Evolutionary conservation across 2,797 vertebrate species (phyloP).

Genomic region (Lates japonicus): DNA sequence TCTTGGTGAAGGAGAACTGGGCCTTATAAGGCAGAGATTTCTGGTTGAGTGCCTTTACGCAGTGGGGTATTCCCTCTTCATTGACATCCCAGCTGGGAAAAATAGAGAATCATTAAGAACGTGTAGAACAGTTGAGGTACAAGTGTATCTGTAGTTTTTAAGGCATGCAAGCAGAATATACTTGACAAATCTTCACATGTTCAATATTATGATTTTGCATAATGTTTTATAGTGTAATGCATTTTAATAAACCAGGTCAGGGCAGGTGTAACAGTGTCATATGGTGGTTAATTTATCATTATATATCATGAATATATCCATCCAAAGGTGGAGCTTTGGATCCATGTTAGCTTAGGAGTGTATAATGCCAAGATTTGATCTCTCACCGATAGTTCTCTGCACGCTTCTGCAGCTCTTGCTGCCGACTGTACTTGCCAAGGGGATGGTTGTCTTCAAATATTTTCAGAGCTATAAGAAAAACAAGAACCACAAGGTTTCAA

Average conservation of each 20-base stretch:
- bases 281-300: no score
- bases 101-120: no score
- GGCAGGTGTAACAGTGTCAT: no score
- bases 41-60: neutral
- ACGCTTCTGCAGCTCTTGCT: constrained; percentile 58
- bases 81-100: constrained; percentile 61
- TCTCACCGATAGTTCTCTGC: constrained; percentile 62
- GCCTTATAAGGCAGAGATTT: constrained; percentile 53
- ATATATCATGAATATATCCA: neutral
- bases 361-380: neutral
- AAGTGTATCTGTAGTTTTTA: no score
- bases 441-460: constrained; percentile 57
- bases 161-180: no score
- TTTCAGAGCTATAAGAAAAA: constrained; percentile 52
- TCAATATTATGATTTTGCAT: no score
- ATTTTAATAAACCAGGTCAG: no score
- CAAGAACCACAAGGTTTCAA: neutral
- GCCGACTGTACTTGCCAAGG: constrained; percentile 45
- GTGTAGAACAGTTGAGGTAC: no score
- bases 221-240: no score
- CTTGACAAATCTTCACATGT: no score
- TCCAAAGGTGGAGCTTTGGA: neutral
- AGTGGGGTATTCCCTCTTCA: constrained; percentile 47
- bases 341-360: neutral
- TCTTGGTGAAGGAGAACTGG: constrained; percentile 71